phyloP scores from a whole-genome alignment of 1,140 invertebrate genomes.

The Heterodera schachtii region DNA sequence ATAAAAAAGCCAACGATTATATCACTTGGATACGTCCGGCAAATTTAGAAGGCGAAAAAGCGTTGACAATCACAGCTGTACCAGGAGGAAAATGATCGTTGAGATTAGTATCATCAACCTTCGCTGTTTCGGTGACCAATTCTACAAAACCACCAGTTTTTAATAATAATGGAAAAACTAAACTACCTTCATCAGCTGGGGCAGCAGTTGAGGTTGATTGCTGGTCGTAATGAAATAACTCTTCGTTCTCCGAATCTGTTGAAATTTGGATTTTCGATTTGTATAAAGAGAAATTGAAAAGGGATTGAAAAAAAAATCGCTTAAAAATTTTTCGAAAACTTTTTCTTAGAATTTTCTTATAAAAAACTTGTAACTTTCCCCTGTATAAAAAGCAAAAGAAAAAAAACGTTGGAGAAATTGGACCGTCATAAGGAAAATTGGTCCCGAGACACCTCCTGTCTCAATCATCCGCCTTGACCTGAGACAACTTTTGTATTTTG shows the following conservation, averaged over 20 bases:
- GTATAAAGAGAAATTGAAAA: too few relatives aligned
- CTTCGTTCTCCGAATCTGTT: not conserved
- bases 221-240: not conserved
- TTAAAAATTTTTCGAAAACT: too few relatives aligned
- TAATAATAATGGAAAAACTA: not conserved
- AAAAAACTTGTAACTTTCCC: too few relatives aligned
- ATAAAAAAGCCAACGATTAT: not conserved
- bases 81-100: not conserved
- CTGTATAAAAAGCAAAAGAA: too few relatives aligned
- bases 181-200: not conserved
- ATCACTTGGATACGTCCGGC: slow-evolving; percentile 14
- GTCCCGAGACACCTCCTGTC: too few relatives aligned
- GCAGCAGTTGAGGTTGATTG: not conserved
- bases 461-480: too few relatives aligned
- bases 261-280: too few relatives aligned
- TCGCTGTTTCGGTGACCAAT: not conserved
- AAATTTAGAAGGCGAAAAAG: slow-evolving; percentile 9
- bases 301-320: too few relatives aligned
- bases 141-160: not conserved
- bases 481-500: too few relatives aligned
- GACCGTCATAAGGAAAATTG: too few relatives aligned
- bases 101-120: not conserved
- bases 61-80: not conserved
- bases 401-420: too few relatives aligned
- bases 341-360: too few relatives aligned